These are phyloP conservation scores for Amphiura filiformis DNA, from an alignment of 35 echinoderm and acorn worm species.

Conservation along the genomic window DNA sequence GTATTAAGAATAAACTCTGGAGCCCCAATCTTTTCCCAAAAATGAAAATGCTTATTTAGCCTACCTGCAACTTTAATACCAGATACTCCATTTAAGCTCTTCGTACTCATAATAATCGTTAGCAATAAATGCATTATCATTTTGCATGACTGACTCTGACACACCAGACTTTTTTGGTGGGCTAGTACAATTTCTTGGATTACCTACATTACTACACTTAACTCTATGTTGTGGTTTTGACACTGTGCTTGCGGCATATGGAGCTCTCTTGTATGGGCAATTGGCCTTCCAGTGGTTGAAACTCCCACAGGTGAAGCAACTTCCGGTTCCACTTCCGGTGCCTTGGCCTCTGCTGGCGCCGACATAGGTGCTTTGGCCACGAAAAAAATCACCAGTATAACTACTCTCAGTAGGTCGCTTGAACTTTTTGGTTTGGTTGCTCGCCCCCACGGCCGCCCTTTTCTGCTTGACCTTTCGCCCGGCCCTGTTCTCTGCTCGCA, in stretches of 20 bases:
- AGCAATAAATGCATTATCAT: not conserved
- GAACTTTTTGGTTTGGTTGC: no score
- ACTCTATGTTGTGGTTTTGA: not conserved
- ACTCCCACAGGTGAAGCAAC: not conserved
- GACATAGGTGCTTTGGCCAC: not conserved
- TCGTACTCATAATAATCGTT: not conserved
- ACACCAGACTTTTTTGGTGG: no score
- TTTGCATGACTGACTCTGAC: not conserved
- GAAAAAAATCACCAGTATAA: not conserved
- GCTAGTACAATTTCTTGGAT: no score
- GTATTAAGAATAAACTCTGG: not conserved
- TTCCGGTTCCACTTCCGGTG: not conserved
- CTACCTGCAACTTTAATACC: not conserved
- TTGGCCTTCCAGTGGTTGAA: not conserved
- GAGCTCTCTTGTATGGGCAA: not conserved
- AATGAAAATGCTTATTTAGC: not conserved
- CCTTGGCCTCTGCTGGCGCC: not conserved
- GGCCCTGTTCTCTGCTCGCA: no score
- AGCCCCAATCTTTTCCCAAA: not conserved
- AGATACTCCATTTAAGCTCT: not conserved
- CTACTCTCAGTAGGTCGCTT: no score
- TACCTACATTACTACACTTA: not conserved
- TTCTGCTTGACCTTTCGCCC: no score
- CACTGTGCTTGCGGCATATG: not conserved
- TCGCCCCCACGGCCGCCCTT: no score